Evolutionary conservation across 2,888 invertebrate genomes (phyloP).

Genomic region (Eumacrocentrus americanus): DNA sequence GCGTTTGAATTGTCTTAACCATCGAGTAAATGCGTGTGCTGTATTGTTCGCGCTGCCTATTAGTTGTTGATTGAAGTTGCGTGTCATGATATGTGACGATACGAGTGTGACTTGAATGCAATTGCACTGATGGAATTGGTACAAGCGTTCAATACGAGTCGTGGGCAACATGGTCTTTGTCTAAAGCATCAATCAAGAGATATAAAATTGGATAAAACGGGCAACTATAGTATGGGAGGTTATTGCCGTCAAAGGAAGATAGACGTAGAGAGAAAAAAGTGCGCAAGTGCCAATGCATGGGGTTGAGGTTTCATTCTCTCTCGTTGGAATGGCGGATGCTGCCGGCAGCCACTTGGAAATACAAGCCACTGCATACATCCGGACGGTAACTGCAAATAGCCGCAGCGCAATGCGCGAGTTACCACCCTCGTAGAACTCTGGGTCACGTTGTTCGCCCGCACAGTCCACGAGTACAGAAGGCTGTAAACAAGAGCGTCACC

Average conservation of each 20-base stretch:
- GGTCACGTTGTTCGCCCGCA: conserved; percentile 4
- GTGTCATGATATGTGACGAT: too few species aligned
- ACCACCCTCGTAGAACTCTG: conserved; percentile 20
- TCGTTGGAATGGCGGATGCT: not conserved
- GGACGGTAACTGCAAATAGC: conserved; percentile 32
- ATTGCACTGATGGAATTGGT: too few species aligned
- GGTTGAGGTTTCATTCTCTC: not conserved
- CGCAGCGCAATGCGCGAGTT: conserved; percentile 25
- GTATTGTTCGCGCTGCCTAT: too few species aligned
- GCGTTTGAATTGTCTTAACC: too few species aligned
- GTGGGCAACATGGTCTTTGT: too few species aligned
- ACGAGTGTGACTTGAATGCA: too few species aligned
- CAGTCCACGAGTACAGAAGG: not conserved
- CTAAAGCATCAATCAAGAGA: too few species aligned
- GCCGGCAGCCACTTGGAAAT: conserved; percentile 4
- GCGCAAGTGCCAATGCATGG: conserved; percentile 8
- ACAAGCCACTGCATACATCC: conserved; percentile 5
- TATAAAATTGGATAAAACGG: too few species aligned
- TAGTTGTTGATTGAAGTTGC: too few species aligned
- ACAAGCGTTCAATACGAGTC: too few species aligned
- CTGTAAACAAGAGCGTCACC: not conserved
- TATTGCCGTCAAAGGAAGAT: not conserved
- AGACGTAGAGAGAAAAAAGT: not conserved
- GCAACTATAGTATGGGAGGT: too few species aligned
- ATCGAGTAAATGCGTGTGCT: too few species aligned